A percentile compares a stretch with the other conserved stretches of the same genome.
These are phyloP conservation scores for Prochilodus magdalenae DNA, from an alignment of 2,113 vertebrate species.

Conservation along the genomic window DNA sequence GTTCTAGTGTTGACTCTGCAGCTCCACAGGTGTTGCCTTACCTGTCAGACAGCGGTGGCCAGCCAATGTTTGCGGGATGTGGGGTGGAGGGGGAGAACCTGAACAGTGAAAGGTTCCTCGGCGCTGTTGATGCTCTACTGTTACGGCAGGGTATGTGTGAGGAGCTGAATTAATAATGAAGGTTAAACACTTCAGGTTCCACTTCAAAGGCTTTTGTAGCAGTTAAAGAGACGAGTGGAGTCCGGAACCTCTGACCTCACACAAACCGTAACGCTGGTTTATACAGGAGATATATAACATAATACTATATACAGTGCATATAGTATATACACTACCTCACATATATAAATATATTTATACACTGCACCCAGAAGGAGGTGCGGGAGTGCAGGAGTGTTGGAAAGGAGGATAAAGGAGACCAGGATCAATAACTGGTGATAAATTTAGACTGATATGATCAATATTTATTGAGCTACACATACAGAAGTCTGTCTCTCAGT, in stretches of 20 bases:
- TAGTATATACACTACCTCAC: too few relatives aligned
- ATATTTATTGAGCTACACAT: too few relatives aligned
- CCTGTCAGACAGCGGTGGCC: constrained; percentile 83
- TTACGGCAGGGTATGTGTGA: constrained; percentile 86
- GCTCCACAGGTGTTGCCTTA: constrained; percentile 88
- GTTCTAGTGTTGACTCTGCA: constrained; percentile 84
- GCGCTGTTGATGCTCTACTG: constrained; percentile 85
- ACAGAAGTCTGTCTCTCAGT: too few relatives aligned
- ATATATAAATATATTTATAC: too few relatives aligned
- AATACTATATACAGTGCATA: too few relatives aligned
- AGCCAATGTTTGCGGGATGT: constrained; percentile 81
- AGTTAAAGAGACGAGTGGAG: constrained; percentile 69
- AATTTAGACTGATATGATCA: too few relatives aligned
- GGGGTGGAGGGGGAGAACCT: constrained; percentile 72
- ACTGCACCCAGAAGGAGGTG: too few relatives aligned
- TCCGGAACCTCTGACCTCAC: constrained; percentile 53
- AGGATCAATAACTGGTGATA: too few relatives aligned
- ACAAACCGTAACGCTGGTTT: constrained; percentile 18
- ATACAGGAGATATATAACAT: too few relatives aligned
- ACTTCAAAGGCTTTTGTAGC: constrained; percentile 84
- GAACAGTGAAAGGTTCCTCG: constrained; percentile 88
- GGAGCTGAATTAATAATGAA: constrained; percentile 93
- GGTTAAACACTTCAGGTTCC: constrained; percentile 86
- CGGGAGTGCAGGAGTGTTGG: too few relatives aligned
- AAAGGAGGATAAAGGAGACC: too few relatives aligned